These are phyloP conservation scores for Drosophila leontia DNA, from an alignment of 1,140 invertebrate species.

Conservation along the genomic window DNA sequence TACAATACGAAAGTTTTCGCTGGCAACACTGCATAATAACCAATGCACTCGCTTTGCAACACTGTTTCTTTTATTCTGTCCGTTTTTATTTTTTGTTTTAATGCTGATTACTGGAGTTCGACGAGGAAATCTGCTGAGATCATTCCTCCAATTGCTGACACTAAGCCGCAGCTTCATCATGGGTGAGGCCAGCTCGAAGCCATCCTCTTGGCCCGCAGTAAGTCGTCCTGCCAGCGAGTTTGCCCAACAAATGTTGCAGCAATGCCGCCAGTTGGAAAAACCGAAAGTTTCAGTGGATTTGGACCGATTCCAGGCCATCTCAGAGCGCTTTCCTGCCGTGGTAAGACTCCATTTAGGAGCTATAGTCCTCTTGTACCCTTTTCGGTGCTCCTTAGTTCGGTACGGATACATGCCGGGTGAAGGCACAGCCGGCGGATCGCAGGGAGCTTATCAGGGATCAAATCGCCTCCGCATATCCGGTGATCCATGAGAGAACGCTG, in stretches of 20 bases:
- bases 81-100: no score
- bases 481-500: conserved; percentile 69
- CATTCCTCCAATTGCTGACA: background rate
- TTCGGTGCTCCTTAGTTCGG: conserved; percentile 22
- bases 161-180: conserved; percentile 4
- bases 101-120: background rate
- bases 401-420: conserved; percentile 52
- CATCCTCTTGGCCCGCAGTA: background rate
- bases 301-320: conserved; percentile 26
- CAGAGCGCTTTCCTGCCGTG: conserved; percentile 32
- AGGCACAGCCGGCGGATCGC: conserved; percentile 48
- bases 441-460: conserved; percentile 38
- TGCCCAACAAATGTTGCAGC: conserved; percentile 12
- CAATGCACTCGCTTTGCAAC: background rate
- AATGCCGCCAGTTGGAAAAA: conserved; percentile 23
- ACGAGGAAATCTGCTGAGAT: background rate
- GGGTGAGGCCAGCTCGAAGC: background rate
- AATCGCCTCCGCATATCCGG: conserved; percentile 77
- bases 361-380: background rate
- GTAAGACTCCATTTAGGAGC: background rate
- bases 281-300: conserved; percentile 26
- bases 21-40: background rate
- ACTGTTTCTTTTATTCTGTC: background rate
- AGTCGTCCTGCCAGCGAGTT: background rate
- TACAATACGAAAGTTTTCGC: no score